Conservation (phyloP, 2,113 vertebrate species). For the Pangasianodon gigas region DNA sequence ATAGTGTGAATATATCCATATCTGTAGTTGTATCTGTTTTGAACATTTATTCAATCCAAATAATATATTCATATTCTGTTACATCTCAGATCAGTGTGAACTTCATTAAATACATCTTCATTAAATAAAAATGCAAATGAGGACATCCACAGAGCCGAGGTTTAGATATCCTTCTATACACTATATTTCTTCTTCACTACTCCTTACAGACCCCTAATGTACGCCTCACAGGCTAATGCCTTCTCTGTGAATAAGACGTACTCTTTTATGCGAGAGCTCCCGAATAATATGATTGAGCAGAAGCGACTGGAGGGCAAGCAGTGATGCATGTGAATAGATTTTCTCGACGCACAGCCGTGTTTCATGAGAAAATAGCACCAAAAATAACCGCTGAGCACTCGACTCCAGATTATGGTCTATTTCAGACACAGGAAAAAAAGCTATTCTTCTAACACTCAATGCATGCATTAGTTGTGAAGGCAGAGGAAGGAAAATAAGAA, state of each 20-base stretch:
- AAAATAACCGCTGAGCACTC: slow-evolving; percentile 13
- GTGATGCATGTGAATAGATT: slow-evolving; percentile 20
- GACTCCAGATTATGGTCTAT: slow-evolving; percentile 1
- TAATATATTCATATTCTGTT: not conserved
- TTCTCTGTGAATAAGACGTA: not conserved
- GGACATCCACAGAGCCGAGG: not conserved
- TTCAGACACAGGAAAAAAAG: not conserved
- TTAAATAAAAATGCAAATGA: not conserved
- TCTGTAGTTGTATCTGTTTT: not conserved
- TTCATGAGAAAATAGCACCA: slow-evolving; percentile 4
- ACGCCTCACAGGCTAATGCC: slow-evolving; percentile 32
- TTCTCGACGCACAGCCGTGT: not conserved
- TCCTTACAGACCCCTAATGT: slow-evolving; percentile 24
- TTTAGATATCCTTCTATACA: not conserved
- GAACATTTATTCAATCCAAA: not conserved
- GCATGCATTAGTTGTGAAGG: not conserved
- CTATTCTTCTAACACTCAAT: not conserved
- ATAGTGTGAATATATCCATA: not conserved
- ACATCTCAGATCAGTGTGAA: not conserved
- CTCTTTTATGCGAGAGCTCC: slow-evolving; percentile 18
- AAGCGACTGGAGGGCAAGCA: slow-evolving; percentile 22
- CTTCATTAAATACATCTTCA: not conserved
- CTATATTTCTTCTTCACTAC: not conserved
- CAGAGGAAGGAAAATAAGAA: slow-evolving; percentile 1
- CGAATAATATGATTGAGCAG: slow-evolving; percentile 32